phyloP scores from a whole-genome alignment of 2,797 vertebrate species.

The Eulemur coronatus region DNA sequence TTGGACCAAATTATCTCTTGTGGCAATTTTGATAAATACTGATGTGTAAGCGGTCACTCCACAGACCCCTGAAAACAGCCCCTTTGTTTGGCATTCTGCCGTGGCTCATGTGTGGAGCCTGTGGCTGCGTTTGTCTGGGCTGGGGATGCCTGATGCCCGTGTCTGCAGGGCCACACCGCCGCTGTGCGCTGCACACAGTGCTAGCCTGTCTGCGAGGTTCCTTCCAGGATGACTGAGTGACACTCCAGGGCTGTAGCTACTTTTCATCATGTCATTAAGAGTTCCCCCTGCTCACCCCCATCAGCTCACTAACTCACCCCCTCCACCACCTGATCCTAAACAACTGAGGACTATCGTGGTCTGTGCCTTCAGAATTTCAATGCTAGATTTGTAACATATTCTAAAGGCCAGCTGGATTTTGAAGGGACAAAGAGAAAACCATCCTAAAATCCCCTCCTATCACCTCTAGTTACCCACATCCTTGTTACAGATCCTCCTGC shows the following conservation, averaged over 20 bases:
- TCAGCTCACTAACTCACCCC: neutral
- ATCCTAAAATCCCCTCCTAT: neutral
- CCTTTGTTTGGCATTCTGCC: neutral
- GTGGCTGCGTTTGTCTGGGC: neutral
- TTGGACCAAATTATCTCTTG: neutral
- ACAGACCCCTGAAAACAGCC: neutral
- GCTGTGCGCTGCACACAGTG: neutral
- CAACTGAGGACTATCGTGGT: neutral
- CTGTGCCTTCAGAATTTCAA: neutral
- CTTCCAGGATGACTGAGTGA: neutral
- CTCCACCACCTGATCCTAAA: neutral
- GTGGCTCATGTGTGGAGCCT: neutral
- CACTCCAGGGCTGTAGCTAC: neutral
- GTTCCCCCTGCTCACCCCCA: neutral
- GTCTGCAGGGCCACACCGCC: neutral
- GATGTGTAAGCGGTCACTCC: neutral
- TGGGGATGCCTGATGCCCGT: neutral
- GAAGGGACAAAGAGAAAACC: neutral
- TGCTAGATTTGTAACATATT: neutral
- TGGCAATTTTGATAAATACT: neutral
- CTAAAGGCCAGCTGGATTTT: neutral
- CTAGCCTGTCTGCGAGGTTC: too few species aligned
- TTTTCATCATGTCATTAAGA: neutral
- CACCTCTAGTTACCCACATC: neutral
- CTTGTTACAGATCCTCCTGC: neutral